Percentiles rank a stretch among this genome's conserved stretches.
Evolutionary conservation across 2,113 vertebrate genomes (phyloP).

Genomic region (Lutjanus erythropterus): DNA sequence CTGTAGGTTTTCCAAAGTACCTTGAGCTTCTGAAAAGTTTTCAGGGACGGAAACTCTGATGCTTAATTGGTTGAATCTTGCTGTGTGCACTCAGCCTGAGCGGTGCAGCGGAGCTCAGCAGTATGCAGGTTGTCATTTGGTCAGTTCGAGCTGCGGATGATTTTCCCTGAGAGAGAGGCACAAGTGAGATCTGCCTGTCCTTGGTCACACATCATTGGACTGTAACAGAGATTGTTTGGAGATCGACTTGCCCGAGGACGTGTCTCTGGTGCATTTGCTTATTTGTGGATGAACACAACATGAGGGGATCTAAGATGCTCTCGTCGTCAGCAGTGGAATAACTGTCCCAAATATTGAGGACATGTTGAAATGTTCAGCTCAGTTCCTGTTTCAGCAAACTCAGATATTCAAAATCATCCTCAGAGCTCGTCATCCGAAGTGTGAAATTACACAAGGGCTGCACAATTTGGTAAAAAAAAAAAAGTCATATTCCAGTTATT

Average conservation of each 20-base stretch:
- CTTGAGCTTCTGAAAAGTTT: conserved; percentile 26
- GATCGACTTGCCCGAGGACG: background rate
- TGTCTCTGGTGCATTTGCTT: background rate
- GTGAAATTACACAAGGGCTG: too few species aligned
- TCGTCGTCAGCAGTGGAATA: background rate
- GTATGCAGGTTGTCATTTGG: conserved; percentile 32
- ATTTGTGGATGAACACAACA: background rate
- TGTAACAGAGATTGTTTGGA: conserved; percentile 27
- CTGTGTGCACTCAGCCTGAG: conserved; percentile 9
- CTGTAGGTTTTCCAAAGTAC: conserved; percentile 4
- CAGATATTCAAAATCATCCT: background rate
- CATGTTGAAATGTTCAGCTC: background rate
- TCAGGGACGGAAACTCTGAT: background rate
- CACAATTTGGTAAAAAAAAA: too few species aligned
- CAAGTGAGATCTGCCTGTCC: conserved; percentile 22
- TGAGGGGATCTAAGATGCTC: background rate
- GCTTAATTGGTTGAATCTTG: conserved; percentile 19
- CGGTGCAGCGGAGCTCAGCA: background rate
- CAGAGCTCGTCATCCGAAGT: background rate
- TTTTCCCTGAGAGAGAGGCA: conserved; percentile 32
- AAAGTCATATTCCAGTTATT: too few species aligned
- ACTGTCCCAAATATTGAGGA: background rate
- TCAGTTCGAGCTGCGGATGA: conserved; percentile 11
- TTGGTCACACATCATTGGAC: conserved; percentile 44
- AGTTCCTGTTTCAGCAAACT: background rate